Evolutionary conservation across 2,797 vertebrate species (phyloP), one percentile per base, ranked within the genome.

Genomic region (Liparis tanakae): DNA sequence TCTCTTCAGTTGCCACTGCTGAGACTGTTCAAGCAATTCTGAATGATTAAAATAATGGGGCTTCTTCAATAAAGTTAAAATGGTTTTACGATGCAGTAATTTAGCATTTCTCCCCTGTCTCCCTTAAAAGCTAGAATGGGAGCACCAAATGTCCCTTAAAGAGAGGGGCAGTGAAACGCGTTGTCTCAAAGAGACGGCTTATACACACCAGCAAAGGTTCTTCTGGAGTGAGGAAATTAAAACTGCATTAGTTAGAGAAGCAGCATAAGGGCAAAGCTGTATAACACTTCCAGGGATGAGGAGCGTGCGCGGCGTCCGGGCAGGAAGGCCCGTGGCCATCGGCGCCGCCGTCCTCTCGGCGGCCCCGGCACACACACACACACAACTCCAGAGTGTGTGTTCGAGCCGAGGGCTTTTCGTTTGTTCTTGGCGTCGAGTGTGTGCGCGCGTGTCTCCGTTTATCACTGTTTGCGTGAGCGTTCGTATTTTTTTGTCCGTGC

Each of bases 1-100:
- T 78, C 63, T 78, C 67, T 67, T 70, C 39, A 69, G 74, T 84
- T 83, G 85, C 87, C 83, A 76, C 80, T 74, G 70, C 87, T 69
- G 76, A 76, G 82, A 90, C 79, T 81, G 74, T 88, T 83, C 79
- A 88, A 91, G 79, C 80, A 75, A 90, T 90, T 91, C 89, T 84
- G 63, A 76, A 81, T 85, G 89, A 92, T 93, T 91, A 89, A 89
- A 91, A 80, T 88, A 91, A 92, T 90, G 88, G 90, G 81, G 88
- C 65, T 86, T 88, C 66, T 77, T 74, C 78, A 69, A 87, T 91
- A 89, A 92, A 89, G 84, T 88, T 86, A 86, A 88, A 92, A 89
- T 74, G 83, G 73, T 81, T 90, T 92, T 85, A 88, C 84, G 87
- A 90, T 89, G 83, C 69, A 75, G 85, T 82, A 76, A 89, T 92